Percentiles rank a stretch among this genome's conserved stretches.
Conservation (phyloP, 37 sponge, comb jelly and placozoan genomes). For the Amphimedon queenslandica region DNA sequence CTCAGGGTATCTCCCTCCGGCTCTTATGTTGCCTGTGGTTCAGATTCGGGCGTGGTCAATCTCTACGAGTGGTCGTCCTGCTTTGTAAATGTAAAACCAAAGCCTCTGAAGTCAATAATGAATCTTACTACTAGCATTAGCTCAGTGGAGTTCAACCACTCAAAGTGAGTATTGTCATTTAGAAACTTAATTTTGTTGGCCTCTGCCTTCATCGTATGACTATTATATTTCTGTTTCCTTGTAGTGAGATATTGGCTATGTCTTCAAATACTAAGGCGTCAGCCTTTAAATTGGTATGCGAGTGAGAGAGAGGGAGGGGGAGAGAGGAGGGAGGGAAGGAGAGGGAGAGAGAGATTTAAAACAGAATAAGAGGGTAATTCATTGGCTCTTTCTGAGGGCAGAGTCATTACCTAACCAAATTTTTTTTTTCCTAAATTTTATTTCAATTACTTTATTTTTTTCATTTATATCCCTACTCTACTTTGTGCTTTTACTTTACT, state of each 20-base stretch:
- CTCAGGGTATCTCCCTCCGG: constrained; percentile 60
- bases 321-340: too few species aligned
- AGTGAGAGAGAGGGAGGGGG: too few species aligned
- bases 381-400: too few species aligned
- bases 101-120: constrained; percentile 70
- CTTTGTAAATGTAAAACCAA: constrained; percentile 26
- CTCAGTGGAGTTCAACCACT: constrained; percentile 55
- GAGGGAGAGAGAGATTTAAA: too few species aligned
- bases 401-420: too few species aligned
- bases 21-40: constrained; percentile 69
- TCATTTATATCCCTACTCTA: too few species aligned
- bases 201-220: background rate
- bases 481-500: too few species aligned
- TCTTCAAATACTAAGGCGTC: constrained; percentile 72
- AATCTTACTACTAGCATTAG: constrained; percentile 73
- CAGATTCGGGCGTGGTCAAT: constrained; percentile 86
- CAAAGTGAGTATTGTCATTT: constrained; percentile 23
- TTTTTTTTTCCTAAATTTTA: too few species aligned
- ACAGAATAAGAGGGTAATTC: too few species aligned
- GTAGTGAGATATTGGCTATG: constrained; percentile 79
- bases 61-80: constrained; percentile 59
- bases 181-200: too few species aligned
- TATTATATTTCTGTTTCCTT: constrained; percentile 4
- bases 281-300: constrained; percentile 69
- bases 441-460: too few species aligned